These are phyloP conservation scores for Gryllus longicercus DNA, from an alignment of 2,888 invertebrate genomes.

Conservation along the genomic window DNA sequence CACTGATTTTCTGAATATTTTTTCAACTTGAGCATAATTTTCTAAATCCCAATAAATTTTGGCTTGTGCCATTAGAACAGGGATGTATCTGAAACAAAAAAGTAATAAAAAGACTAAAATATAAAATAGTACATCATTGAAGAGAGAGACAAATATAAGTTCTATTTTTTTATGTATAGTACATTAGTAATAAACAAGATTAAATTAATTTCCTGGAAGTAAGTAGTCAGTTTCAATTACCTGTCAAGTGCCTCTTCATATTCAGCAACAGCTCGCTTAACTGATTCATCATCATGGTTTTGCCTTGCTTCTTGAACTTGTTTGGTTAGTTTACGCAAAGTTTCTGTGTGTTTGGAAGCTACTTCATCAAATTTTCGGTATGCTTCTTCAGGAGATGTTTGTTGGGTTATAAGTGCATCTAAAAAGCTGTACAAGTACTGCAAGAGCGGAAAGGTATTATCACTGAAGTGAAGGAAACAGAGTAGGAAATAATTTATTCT, in stretches of 20 bases:
- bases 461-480: background rate
- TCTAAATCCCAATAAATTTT: conserved; percentile 98
- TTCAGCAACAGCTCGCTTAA: conserved; percentile 85
- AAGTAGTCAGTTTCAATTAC: conserved; percentile 41
- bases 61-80: conserved; percentile 98
- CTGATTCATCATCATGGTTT: conserved; percentile 82
- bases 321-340: conserved; percentile 85
- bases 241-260: conserved; percentile 85
- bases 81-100: conserved; percentile 68
- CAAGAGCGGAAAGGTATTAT: conserved; percentile 38
- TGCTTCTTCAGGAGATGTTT: conserved; percentile 94
- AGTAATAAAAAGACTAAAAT: no score
- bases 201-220: no score
- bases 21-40: conserved; percentile 93
- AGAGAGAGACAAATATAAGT: no score
- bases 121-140: no score
- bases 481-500: background rate
- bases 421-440: conserved; percentile 90
- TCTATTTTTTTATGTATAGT: background rate
- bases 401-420: conserved; percentile 94
- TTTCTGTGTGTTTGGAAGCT: conserved; percentile 85
- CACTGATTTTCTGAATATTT: conserved; percentile 92
- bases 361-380: conserved; percentile 93
- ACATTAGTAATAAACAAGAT: background rate
- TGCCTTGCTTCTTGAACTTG: conserved; percentile 89